Conservation (phyloP, 64 coral and sea anemone genomes). For the Anthopleura sola region DNA sequence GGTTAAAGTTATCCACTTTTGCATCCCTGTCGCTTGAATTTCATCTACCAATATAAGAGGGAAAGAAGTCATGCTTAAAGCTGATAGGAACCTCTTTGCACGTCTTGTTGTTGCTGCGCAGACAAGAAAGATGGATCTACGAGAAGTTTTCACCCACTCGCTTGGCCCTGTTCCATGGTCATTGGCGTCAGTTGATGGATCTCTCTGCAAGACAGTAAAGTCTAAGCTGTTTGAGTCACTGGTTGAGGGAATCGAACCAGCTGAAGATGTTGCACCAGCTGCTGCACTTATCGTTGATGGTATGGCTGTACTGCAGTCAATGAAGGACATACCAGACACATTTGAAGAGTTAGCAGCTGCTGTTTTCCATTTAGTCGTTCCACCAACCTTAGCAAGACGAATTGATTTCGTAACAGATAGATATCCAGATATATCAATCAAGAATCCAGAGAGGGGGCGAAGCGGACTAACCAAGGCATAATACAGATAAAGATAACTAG, state of each 20-base stretch:
- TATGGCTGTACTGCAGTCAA: constrained; percentile 21
- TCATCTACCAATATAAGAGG: no score
- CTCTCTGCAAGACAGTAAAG: neutral
- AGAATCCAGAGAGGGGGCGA: no score
- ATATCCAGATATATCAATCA: no score
- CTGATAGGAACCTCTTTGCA: no score
- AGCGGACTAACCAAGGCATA: no score
- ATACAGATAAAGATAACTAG: no score
- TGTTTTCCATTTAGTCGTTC: constrained; percentile 15
- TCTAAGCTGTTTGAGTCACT: neutral
- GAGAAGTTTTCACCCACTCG: constrained; percentile 23
- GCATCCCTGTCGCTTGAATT: no score
- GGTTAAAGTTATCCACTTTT: no score
- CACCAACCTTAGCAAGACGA: constrained; percentile 18
- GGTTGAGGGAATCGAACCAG: neutral
- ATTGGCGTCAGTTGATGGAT: neutral
- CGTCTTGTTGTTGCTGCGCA: no score
- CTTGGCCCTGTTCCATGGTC: constrained; percentile 34
- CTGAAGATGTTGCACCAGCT: constrained; percentile 25
- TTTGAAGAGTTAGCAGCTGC: constrained; percentile 1
- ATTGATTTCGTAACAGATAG: constrained; percentile 42
- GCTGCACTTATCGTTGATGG: constrained; percentile 23
- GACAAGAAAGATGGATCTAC: no score
- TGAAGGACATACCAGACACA: constrained; percentile 22
- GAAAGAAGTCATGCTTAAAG: no score